These are phyloP conservation scores for Epinotia brunnichana DNA, from an alignment of 2,888 invertebrate species.

Conservation along the genomic window DNA sequence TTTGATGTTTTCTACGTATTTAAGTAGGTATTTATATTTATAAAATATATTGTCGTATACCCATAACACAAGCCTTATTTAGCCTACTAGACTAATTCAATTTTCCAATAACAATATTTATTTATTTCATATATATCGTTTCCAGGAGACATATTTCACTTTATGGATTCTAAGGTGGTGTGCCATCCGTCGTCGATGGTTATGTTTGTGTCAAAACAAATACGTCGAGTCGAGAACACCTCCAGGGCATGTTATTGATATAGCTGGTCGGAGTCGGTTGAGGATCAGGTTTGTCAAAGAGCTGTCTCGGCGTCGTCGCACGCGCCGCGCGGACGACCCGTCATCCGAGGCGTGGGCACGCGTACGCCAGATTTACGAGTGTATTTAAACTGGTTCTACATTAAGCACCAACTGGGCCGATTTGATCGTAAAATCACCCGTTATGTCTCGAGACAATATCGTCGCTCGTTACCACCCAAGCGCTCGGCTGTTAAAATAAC, in stretches of 20 bases:
- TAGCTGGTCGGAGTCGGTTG: constrained; percentile 1
- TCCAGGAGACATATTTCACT: no score
- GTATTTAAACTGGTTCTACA: constrained; percentile 81
- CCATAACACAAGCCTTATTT: no score
- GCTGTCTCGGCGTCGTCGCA: constrained; percentile 37
- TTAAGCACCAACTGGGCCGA: constrained; percentile 77
- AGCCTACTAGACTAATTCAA: no score
- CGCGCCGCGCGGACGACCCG: constrained; percentile 62
- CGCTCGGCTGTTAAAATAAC: constrained; percentile 70
- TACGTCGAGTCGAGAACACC: background rate
- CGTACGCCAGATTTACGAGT: constrained; percentile 78
- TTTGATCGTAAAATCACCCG: constrained; percentile 80
- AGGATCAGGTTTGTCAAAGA: constrained; percentile 41
- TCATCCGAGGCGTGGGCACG: constrained; percentile 73
- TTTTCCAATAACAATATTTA: no score
- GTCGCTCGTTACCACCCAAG: constrained; percentile 76
- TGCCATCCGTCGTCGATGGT: no score
- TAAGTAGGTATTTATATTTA: no score
- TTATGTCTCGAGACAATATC: constrained; percentile 77
- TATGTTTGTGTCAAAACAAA: no score
- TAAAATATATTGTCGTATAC: no score
- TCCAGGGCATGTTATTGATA: constrained; percentile 24
- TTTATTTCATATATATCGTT: no score
- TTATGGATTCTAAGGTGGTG: no score
- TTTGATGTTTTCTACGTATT: no score